These are phyloP conservation scores for Dinomys branickii DNA, from an alignment of 2,113 vertebrate genomes.

Conservation along the genomic window DNA sequence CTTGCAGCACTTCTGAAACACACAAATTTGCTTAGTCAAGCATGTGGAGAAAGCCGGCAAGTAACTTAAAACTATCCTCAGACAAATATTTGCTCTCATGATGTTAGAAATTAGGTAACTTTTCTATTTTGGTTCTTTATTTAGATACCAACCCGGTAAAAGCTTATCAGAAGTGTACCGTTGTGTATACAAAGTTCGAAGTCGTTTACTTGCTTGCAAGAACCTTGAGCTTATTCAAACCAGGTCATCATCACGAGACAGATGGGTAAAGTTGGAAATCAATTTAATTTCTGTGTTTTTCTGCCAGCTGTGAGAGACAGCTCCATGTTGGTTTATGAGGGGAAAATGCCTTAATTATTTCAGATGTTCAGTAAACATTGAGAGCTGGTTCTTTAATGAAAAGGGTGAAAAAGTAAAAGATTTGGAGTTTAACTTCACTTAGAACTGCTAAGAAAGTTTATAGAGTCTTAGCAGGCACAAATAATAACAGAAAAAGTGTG, in stretches of 20 bases:
- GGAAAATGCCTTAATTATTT: background rate
- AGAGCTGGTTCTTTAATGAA: constrained; percentile 40
- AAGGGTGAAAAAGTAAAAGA: background rate
- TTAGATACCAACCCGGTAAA: constrained; percentile 97
- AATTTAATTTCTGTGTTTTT: constrained; percentile 61
- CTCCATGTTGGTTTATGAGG: constrained; percentile 16
- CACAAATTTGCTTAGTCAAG: constrained; percentile 93
- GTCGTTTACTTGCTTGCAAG: constrained; percentile 96
- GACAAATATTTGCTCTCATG: constrained; percentile 72
- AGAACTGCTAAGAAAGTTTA: background rate
- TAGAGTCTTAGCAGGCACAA: background rate
- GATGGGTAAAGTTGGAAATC: constrained; percentile 91
- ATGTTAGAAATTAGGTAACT: constrained; percentile 66
- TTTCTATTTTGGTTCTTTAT: constrained; percentile 48
- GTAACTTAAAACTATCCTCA: constrained; percentile 74
- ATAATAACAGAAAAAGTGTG: background rate
- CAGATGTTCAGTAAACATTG: constrained; percentile 25
- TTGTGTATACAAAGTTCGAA: constrained; percentile 96
- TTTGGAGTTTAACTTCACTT: background rate
- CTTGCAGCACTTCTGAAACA: constrained; percentile 97
- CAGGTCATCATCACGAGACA: constrained; percentile 93
- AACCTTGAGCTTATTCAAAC: constrained; percentile 97
- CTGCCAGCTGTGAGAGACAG: constrained; percentile 10
- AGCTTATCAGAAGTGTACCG: constrained; percentile 95
- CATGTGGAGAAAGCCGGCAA: constrained; percentile 95